Percentiles rank a stretch among this genome's conserved stretches.
phyloP scores from a whole-genome alignment of 1,140 invertebrate genomes.

The Ganaspis sp. region DNA sequence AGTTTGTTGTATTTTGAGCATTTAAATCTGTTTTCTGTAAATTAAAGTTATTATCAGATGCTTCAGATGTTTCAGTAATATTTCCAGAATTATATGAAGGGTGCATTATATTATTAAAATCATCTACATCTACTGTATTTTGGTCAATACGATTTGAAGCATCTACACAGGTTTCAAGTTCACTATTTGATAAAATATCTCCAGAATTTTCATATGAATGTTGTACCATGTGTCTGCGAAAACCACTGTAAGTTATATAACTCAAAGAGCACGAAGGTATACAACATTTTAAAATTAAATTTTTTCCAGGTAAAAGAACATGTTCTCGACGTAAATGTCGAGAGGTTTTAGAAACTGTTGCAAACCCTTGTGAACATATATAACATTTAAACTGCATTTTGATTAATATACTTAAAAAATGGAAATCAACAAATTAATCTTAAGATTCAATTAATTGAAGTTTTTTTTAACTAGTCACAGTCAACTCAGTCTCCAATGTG shows the following conservation, averaged over 20 bases:
- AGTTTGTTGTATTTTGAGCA: neutral
- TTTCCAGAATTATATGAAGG: too few relatives aligned
- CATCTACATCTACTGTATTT: neutral
- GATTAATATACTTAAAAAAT: neutral
- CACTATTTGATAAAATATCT: neutral
- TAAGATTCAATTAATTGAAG: neutral
- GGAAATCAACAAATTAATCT: neutral
- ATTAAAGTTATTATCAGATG: too few relatives aligned
- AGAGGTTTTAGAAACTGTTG: neutral
- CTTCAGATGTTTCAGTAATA: too few relatives aligned
- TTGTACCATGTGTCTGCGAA: neutral
- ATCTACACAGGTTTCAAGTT: neutral
- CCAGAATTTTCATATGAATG: neutral
- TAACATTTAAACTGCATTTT: neutral
- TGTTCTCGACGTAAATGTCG: neutral
- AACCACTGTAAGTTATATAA: constrained; percentile 6
- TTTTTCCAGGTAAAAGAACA: neutral
- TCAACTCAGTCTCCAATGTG: neutral
- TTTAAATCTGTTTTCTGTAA: neutral
- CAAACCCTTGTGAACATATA: neutral
- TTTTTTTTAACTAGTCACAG: neutral
- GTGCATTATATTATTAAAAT: neutral
- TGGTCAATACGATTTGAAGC: neutral
- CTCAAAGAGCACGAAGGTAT: neutral
- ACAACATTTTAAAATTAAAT: neutral